Base-by-base conservation (phyloP, 2,888 invertebrate genomes). In the Eumacrocentrus americanus region DNA sequence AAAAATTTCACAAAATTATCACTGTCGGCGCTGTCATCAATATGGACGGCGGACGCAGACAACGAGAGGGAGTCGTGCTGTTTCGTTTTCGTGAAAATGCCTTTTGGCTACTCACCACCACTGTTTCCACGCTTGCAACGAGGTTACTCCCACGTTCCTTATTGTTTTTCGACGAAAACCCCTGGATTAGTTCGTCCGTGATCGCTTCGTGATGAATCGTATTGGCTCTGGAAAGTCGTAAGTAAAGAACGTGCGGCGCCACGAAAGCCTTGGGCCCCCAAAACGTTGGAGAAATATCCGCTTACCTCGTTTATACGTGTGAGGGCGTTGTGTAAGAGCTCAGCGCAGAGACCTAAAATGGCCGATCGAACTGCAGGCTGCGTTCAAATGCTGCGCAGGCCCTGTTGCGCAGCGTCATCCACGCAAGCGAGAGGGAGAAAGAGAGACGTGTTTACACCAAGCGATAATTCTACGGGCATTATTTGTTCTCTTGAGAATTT, bases 11-110 rank as follows among this genome's bases (percentile, higher is more conserved):
- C 81, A 82, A 84, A 86, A 85, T 86, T 85, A 86, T 86, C 87
- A 86, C 86, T 81, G 86, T 83, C 84, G 86, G 87, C 87, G 87
- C 87, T 87, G 87, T 84, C 85, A 85, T 86, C 86, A 86, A 85
- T 82, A 84, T 84, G 84, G 83, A 81, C 81, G 77, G 75, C 76
- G 74, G 72, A 44, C 46, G 42, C 52, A 54, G 35, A 53, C 50
- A 61, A 63, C 52, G 40, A 50, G 58, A 47, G 25, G 35, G 35
- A 46, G 51, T 22, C 51, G 58, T 34, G 60, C 20, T 48, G 54
- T 40, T 42, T 42, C 34, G 12, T 44, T 44, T 52, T 40, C 46
- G 35, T 46, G 25, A 20, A 20, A 52, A 29, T 34, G 18, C 6
- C 12, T 25, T 20, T 25, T 14, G 29, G 20, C 12, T 51, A 58